A percentile compares a stretch with the other conserved stretches of the same genome.
These are phyloP conservation scores for Amphipoea lucens DNA, from an alignment of 2,888 invertebrate species.

Conservation along the genomic window DNA sequence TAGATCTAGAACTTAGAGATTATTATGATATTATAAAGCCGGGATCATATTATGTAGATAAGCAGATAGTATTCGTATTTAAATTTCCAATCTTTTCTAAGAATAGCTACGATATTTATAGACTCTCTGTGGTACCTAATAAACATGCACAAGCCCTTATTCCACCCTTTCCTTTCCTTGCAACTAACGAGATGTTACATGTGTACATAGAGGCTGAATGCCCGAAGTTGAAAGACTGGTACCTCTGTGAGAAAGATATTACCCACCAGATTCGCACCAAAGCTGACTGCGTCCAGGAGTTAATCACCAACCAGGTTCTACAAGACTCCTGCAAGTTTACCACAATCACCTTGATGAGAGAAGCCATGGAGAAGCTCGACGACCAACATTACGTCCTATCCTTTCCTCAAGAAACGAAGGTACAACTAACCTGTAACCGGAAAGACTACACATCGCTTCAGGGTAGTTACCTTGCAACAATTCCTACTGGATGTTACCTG, in stretches of 20 bases:
- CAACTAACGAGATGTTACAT: conserved; percentile 1
- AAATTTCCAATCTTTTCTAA: background rate
- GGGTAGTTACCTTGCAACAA: background rate
- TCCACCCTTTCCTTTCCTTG: conserved; percentile 9
- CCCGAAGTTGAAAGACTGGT: conserved; percentile 13
- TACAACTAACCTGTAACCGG: background rate
- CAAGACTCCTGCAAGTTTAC: background rate
- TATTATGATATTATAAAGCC: background rate
- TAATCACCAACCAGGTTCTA: background rate
- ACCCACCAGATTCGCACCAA: background rate
- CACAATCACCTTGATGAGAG: background rate
- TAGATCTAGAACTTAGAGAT: background rate
- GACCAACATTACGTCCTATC: background rate
- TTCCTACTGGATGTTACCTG: background rate
- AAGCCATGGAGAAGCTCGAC: background rate
- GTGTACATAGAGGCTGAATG: conserved; percentile 22
- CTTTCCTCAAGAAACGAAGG: background rate
- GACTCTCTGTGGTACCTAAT: conserved; percentile 9
- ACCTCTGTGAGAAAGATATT: background rate
- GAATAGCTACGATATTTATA: conserved; percentile 6
- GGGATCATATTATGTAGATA: background rate
- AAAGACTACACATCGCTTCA: background rate
- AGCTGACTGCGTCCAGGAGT: conserved; percentile 1
- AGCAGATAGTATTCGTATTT: background rate
- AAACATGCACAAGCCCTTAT: conserved; percentile 4